Base-by-base conservation (phyloP, 2,797 vertebrate species). In the Scyliorhinus canicula region DNA sequence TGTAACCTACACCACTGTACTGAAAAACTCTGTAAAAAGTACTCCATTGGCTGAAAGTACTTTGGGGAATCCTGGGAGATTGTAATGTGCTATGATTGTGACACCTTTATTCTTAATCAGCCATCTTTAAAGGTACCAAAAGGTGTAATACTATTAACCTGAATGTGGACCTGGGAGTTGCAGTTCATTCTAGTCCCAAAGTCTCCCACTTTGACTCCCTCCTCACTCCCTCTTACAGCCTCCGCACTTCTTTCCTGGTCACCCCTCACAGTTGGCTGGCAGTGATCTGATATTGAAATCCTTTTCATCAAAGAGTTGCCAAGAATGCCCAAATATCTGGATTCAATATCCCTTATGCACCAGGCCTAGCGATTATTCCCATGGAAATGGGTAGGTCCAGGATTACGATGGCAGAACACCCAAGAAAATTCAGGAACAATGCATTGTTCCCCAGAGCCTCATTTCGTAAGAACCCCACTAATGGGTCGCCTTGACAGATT, bases 171-270 rank as follows among this genome's bases (percentile, higher is more conserved):
- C 77, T 79, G 16, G 16, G 40, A 44, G 16, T 19, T 79, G 40
- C 40, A 93, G 7, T 9, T 26, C 50, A 21, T 5, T 93, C 21
- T 40, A 8, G 52, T 93, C 21, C 52, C 50, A 4, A 28, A 95
- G 44, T 95, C 35, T 2, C 0, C 2, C 8, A 67, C 82, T 60
- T 77, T 95, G 69, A 79, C 50, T 50, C 50, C 28, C 31, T 57
- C 95, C 95, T 95, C 95, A 96, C 44, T 71, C 14, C 40, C 0
- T 90, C 74, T 71, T 12, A 31, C 31, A 1, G 69, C 69, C 69
- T n/a, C 69, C 69, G 11, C 1, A 12, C 31, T 71, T 31, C 67
- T 8, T 71, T 31, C 67, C 67, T 31, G 26, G 31, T n/a, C 69
- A 74, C 69, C 74, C 40, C n/a, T 44, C 40, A 79, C 40, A 44